phyloP scores from a whole-genome alignment of 2,113 vertebrate genomes.

The Mugil cephalus region DNA sequence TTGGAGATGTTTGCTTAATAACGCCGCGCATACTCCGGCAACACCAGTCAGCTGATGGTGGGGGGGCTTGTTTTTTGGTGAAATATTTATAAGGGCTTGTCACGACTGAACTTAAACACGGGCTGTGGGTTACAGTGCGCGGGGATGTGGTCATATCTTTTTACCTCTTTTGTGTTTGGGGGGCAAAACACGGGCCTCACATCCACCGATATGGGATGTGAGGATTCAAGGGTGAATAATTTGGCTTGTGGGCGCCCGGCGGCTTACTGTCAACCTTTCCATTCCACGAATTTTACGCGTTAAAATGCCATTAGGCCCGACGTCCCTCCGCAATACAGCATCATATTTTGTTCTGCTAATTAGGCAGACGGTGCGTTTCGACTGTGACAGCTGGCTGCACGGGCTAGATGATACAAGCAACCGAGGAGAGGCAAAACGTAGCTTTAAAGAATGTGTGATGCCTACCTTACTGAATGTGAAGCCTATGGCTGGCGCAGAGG shows the following conservation, averaged over 20 bases:
- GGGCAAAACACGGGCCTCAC: conserved; percentile 27
- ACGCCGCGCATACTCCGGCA: conserved; percentile 49
- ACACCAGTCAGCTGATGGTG: conserved; percentile 73
- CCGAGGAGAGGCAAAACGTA: conserved; percentile 42
- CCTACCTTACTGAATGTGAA: conserved; percentile 68
- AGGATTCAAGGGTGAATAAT: conserved; percentile 68
- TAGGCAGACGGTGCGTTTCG: conserved; percentile 38
- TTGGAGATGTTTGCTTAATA: conserved; percentile 25
- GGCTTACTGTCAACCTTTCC: conserved; percentile 56
- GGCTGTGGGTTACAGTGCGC: conserved; percentile 22
- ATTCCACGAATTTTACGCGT: conserved; percentile 40
- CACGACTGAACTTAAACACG: conserved; percentile 62
- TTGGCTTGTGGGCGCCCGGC: conserved; percentile 24
- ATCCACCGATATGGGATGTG: conserved; percentile 4
- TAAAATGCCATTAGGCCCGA: conserved; percentile 54
- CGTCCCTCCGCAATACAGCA: conserved; percentile 48
- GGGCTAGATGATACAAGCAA: conserved; percentile 17
- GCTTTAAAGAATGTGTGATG: conserved; percentile 51
- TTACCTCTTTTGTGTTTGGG: conserved; percentile 31
- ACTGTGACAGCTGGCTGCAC: conserved; percentile 57
- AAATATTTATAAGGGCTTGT: conserved; percentile 74
- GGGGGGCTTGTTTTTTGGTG: conserved; percentile 70
- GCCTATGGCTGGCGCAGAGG: conserved; percentile 73
- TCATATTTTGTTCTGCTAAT: conserved; percentile 40
- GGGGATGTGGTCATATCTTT: conserved; percentile 1